These are phyloP conservation scores for Bos javanicus DNA, from an alignment of 2,113 vertebrate species.

Conservation along the genomic window DNA sequence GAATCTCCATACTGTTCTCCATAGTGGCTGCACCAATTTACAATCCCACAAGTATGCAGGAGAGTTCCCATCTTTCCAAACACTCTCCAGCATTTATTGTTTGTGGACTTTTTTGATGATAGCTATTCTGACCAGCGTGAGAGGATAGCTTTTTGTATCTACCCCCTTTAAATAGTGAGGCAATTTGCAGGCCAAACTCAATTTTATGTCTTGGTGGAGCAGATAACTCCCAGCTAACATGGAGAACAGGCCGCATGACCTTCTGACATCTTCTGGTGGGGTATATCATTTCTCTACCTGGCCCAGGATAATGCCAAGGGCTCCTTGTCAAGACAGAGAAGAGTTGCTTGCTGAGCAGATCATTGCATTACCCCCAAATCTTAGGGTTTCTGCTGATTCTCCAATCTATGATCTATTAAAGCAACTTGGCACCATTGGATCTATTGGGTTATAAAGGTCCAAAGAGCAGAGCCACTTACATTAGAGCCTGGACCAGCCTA, in stretches of 20 bases:
- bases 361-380: not conserved
- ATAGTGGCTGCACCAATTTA: not conserved
- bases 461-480: not conserved
- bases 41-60: not conserved
- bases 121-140: not conserved
- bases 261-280: not conserved
- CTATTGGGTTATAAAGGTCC: not conserved
- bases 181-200: not conserved
- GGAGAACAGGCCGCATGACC: not conserved
- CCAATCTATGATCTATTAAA: not conserved
- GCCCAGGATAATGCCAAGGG: not conserved
- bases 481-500: not conserved
- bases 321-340: not conserved
- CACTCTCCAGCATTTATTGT: not conserved
- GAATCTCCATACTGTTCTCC: not conserved
- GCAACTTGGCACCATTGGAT: not conserved
- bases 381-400: not conserved
- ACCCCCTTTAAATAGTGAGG: not conserved
- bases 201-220: not conserved
- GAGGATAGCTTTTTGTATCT: not conserved
- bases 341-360: not conserved
- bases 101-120: not conserved
- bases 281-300: not conserved
- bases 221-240: not conserved
- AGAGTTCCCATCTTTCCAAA: not conserved